Percentiles rank a stretch among this genome's conserved stretches.
Evolutionary conservation across 1,140 invertebrate genomes (phyloP).

Genomic region (Mesaphorura yosii): DNA sequence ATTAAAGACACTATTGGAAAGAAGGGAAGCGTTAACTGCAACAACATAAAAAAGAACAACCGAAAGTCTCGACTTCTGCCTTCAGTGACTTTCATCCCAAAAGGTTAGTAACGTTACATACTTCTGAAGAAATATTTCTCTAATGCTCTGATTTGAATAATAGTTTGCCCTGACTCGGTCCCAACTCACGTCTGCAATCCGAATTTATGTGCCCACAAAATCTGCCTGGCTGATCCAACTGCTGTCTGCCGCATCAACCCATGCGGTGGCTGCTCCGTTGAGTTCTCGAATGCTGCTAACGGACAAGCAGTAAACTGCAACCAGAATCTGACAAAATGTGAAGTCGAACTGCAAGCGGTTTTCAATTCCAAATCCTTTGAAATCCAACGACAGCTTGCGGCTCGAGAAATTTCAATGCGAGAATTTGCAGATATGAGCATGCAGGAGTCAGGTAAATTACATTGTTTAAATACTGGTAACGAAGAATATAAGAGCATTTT

Average conservation of each 20-base stretch:
- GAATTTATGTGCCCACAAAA: conserved; percentile 34
- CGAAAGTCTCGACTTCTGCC: no score
- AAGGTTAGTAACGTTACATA: conserved; percentile 15
- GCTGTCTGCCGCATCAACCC: conserved; percentile 37
- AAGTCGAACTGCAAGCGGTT: conserved; percentile 34
- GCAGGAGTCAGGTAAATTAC: no score
- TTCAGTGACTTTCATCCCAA: no score
- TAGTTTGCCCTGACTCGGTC: conserved; percentile 36
- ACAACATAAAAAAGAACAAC: conserved; percentile 24
- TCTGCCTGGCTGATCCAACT: conserved; percentile 36
- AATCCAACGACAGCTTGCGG: conserved; percentile 1
- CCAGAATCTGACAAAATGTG: conserved; percentile 35
- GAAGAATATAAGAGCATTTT: no score
- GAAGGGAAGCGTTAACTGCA: conserved; percentile 37
- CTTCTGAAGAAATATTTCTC: not conserved
- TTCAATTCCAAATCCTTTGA: conserved; percentile 18
- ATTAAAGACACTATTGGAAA: conserved; percentile 59
- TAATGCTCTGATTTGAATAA: not conserved
- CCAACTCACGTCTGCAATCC: conserved; percentile 36
- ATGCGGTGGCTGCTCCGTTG: conserved; percentile 38
- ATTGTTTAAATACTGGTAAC: no score
- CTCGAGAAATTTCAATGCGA: no score
- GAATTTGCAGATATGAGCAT: no score
- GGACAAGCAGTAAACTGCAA: conserved; percentile 36
- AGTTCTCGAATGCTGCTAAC: conserved; percentile 30